A percentile compares a stretch with the other conserved stretches of the same genome.
phyloP scores from a whole-genome alignment of 2,888 invertebrate genomes.

The Agrochola lychnidis region DNA sequence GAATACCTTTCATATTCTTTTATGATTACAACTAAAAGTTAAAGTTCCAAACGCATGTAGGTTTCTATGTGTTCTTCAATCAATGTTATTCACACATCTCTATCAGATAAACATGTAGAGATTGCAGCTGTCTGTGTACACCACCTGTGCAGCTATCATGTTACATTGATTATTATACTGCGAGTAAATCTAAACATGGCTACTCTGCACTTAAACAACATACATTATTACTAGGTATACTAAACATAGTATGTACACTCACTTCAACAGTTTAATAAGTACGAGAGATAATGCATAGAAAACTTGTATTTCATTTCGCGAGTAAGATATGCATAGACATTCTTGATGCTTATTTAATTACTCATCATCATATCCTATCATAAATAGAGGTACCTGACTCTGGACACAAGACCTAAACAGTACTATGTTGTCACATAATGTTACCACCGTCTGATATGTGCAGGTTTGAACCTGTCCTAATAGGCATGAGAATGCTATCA shows the following conservation, averaged over 20 bases:
- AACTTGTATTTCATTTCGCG: background rate
- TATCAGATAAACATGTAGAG: slow-evolving; percentile 5
- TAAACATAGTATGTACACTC: background rate
- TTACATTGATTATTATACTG: slow-evolving; percentile 14
- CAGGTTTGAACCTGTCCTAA: background rate
- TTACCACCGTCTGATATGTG: background rate
- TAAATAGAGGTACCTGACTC: background rate
- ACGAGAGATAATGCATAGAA: slow-evolving; percentile 4
- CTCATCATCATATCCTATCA: background rate
- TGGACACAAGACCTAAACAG: background rate
- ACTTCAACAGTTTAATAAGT: background rate
- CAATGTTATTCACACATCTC: slow-evolving; percentile 19
- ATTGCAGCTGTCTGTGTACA: background rate
- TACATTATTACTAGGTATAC: background rate
- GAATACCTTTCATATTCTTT: background rate
- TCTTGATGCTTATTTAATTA: background rate
- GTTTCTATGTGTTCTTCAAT: slow-evolving; percentile 2
- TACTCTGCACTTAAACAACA: background rate
- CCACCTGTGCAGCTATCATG: slow-evolving; percentile 25
- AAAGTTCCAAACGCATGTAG: background rate
- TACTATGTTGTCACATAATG: background rate
- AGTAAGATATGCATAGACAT: background rate
- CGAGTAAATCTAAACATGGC: background rate
- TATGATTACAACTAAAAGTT: background rate
- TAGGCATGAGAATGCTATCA: background rate